Evolutionary conservation across 2,113 vertebrate species (phyloP), one percentile per base, ranked within the genome.

Genomic region (Pelodiscus sinensis): DNA sequence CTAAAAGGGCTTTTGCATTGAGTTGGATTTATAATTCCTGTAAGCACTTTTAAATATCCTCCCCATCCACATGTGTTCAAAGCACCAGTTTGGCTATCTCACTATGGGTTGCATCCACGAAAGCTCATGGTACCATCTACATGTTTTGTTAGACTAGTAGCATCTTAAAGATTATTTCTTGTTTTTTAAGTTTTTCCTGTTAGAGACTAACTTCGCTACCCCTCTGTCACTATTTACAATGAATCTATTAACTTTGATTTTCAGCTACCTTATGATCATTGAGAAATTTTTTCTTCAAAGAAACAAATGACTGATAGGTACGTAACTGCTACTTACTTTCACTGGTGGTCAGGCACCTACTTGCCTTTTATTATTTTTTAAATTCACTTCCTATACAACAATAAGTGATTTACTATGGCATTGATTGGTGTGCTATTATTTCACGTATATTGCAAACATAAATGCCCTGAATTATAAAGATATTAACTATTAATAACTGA

Each of bases 401-500:
- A 44, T 44, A 44, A 56, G 50, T 29, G 84, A 21, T 44, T 88
- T 81, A 85, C 5, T 14, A 35, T 18, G 4, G 31, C 35, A 60
- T n/a, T 81, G 38, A 5, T 31, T 92, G 55, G 24, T 8, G 62
- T n/a, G 35, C 8, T 82, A 79, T 84, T 94, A 89, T 85, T 77
- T 10, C 15, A 82, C 89, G 44, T 84, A 60, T 85, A 87, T 86
- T 90, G 87, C 55, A 91, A 80, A 81, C 71, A 55, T 14, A 84
- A 94, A 89, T 78, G 35, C 94, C 92, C 94, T 81, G 16, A 83
- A 56, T 89, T 79, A 60, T 92, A 84, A 90, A 89, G 24, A 83
- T 84, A 83, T 85, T 85, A 95, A 89, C 57, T 82, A 89, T 80
- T 86, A 94, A 87, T 52, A 4, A 65, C 90, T 84, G 62, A 86